Percentiles rank a stretch among this genome's conserved stretches.
Evolutionary conservation across 1,140 invertebrate species (phyloP).

Genomic region (Cyrtorhinus lividipennis): DNA sequence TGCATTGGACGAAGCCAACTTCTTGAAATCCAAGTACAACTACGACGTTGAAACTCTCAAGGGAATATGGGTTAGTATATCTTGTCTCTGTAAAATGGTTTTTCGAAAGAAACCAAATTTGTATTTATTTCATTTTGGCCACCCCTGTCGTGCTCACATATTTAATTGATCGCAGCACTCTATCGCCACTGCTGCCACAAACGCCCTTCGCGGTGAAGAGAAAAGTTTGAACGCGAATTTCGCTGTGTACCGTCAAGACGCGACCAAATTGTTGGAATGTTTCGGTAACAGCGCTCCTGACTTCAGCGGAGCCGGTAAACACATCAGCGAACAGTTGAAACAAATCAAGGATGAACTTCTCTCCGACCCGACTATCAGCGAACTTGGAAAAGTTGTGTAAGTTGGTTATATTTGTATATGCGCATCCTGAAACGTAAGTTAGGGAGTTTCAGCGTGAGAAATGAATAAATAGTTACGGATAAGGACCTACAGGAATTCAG

Average conservation of each 20-base stretch:
- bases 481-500: too few species aligned
- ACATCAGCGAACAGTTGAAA: slow-evolving; percentile 34
- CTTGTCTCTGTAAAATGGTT: not conserved
- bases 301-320: not conserved
- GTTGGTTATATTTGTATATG: too few species aligned
- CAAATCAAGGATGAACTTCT: slow-evolving; percentile 46
- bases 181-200: not conserved
- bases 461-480: too few species aligned
- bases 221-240: too few species aligned
- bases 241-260: too few species aligned
- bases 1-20: slow-evolving; percentile 44
- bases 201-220: not conserved
- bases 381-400: slow-evolving; percentile 46
- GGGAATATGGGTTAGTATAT: slow-evolving; percentile 37
- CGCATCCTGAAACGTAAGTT: too few species aligned
- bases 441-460: too few species aligned
- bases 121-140: too few species aligned
- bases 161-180: too few species aligned
- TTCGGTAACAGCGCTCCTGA: not conserved
- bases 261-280: not conserved
- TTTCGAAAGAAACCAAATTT: too few species aligned
- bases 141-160: too few species aligned
- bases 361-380: slow-evolving; percentile 46
- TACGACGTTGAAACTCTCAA: slow-evolving; percentile 47
- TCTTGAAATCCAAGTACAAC: slow-evolving; percentile 47